These are phyloP conservation scores for Sphaerophoria taeniata DNA, from an alignment of 2,888 invertebrate species.

Conservation along the genomic window DNA sequence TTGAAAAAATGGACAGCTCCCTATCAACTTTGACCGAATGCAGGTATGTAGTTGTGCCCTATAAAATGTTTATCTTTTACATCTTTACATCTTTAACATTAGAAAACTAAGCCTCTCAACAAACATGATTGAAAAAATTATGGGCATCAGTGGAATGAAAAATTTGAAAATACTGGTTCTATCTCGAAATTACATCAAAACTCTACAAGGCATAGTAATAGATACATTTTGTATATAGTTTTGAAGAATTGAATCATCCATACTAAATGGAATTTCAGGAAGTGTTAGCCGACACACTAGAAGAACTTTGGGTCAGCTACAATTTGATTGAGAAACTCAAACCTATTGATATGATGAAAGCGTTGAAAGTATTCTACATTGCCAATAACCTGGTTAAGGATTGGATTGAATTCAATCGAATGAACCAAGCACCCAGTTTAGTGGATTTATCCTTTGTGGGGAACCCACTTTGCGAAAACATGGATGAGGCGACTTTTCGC, in stretches of 20 bases:
- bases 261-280: conserved; percentile 84
- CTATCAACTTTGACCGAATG: conserved; percentile 89
- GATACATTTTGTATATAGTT: too few relatives aligned
- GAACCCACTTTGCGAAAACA: conserved; percentile 90
- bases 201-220: conserved; percentile 90
- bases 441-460: conserved; percentile 93
- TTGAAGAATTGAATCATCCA: too few relatives aligned
- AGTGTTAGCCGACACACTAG: conserved; percentile 92
- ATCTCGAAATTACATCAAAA: conserved; percentile 95
- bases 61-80: background rate
- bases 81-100: conserved; percentile 37
- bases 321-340: conserved; percentile 96
- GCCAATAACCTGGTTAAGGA: conserved; percentile 94
- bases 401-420: conserved; percentile 93
- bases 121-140: conserved; percentile 96
- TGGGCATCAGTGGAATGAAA: conserved; percentile 91
- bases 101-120: conserved; percentile 95
- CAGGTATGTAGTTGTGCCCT: conserved; percentile 84
- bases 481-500: conserved; percentile 88
- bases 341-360: conserved; percentile 91
- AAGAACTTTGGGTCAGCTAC: conserved; percentile 97
- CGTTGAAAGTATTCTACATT: conserved; percentile 91
- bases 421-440: conserved; percentile 88
- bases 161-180: conserved; percentile 92
- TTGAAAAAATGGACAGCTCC: conserved; percentile 97